A percentile compares a stretch with the other conserved stretches of the same genome.
phyloP scores from a whole-genome alignment of 2,797 vertebrate genomes.

The Peromyscus nudipes region DNA sequence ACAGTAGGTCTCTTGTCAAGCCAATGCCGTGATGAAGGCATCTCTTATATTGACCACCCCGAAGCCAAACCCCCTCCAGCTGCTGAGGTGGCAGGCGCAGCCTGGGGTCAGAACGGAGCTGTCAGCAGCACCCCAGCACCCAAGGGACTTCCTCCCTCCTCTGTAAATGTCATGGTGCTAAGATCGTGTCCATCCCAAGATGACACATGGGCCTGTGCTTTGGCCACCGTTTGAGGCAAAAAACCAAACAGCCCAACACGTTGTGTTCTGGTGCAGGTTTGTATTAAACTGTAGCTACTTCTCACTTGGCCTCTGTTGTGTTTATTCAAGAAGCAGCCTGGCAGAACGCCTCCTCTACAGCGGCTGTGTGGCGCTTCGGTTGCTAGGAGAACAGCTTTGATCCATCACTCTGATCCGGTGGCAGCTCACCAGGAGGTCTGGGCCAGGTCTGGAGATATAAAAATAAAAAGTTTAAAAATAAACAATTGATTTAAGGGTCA shows the following conservation, averaged over 20 bases:
- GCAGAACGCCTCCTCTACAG: neutral
- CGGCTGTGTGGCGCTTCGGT: neutral
- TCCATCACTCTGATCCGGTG: neutral
- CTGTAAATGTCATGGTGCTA: constrained; percentile 85
- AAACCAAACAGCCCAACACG: constrained; percentile 72
- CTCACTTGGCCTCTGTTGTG: constrained; percentile 79
- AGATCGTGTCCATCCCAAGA: constrained; percentile 77
- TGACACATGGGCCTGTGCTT: constrained; percentile 75
- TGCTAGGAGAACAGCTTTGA: constrained; percentile 27
- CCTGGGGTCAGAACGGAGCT: constrained; percentile 61
- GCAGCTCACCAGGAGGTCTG: neutral
- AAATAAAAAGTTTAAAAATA: neutral
- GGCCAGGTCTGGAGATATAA: neutral
- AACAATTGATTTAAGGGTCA: neutral
- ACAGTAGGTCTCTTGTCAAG: constrained; percentile 75
- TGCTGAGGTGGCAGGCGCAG: constrained; percentile 59
- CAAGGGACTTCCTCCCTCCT: constrained; percentile 70
- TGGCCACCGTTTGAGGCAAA: constrained; percentile 75
- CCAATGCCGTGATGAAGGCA: constrained; percentile 67
- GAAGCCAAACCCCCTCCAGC: constrained; percentile 65
- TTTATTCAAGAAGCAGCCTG: constrained; percentile 77
- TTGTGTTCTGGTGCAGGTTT: constrained; percentile 84
- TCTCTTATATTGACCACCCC: constrained; percentile 51
- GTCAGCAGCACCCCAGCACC: constrained; percentile 65
- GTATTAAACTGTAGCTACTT: constrained; percentile 87